phyloP scores from a whole-genome alignment of 1,140 invertebrate genomes.

The Pararge aegeria region DNA sequence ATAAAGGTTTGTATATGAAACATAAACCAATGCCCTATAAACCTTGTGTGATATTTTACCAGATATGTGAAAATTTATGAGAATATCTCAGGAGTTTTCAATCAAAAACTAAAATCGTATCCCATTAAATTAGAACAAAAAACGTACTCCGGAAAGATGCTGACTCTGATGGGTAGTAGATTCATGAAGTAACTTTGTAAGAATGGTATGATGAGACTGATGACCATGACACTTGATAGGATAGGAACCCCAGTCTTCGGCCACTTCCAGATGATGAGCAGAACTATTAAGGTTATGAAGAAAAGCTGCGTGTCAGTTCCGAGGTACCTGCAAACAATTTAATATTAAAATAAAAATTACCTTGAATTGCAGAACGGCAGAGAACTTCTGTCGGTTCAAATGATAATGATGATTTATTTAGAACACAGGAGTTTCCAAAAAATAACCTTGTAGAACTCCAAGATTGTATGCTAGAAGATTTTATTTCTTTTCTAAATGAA shows the following conservation, averaged over 20 bases:
- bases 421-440: too few species aligned
- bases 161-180: conserved; percentile 61
- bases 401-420: too few species aligned
- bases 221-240: conserved; percentile 54
- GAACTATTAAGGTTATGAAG: conserved; percentile 57
- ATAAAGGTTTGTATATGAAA: too few species aligned
- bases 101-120: background rate
- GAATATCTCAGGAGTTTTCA: background rate
- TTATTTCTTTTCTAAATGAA: too few species aligned
- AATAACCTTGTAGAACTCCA: too few species aligned
- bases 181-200: conserved; percentile 72
- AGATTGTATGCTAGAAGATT: too few species aligned
- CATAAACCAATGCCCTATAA: too few species aligned
- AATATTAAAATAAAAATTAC: too few species aligned
- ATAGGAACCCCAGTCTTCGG: conserved; percentile 55
- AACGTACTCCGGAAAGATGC: conserved; percentile 69
- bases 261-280: conserved; percentile 70
- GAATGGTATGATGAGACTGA: conserved; percentile 66
- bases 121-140: background rate
- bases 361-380: too few species aligned
- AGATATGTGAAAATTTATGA: too few species aligned
- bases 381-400: too few species aligned
- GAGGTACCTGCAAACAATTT: conserved; percentile 65
- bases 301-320: conserved; percentile 70
- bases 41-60: too few species aligned